Evolutionary conservation across 37 sponge, comb jelly and placozoan species (phyloP).

Genomic region (Agelas oroides): DNA sequence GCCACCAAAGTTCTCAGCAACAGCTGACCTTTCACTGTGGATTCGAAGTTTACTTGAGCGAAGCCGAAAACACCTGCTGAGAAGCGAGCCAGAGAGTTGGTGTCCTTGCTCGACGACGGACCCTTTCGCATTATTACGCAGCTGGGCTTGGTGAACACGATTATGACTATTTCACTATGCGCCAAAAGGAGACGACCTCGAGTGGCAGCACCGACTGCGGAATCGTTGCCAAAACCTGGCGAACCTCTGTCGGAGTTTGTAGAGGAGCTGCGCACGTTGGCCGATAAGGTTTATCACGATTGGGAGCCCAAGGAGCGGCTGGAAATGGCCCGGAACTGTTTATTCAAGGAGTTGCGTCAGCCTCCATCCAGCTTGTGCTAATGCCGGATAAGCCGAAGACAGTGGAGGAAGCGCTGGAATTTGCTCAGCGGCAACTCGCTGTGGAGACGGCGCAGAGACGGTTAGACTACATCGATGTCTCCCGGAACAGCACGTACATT

Average conservation of each 20-base stretch:
- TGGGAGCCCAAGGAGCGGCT: conserved; percentile 5
- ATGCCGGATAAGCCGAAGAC: conserved; percentile 28
- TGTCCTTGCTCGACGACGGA: conserved; percentile 16
- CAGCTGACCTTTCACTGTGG: conserved; percentile 9
- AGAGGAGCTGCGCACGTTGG: conserved; percentile 4
- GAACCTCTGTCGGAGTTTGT: conserved; percentile 5
- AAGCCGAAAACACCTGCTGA: conserved; percentile 2
- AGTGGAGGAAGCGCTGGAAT: conserved; percentile 6
- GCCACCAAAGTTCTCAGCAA: not conserved
- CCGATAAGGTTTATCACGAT: conserved; percentile 15
- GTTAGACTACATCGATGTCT: not conserved
- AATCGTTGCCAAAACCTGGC: not conserved
- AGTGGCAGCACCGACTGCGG: conserved; percentile 17
- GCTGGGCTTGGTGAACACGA: not conserved
- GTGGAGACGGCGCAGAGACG: conserved; percentile 20
- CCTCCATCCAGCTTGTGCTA: conserved; percentile 24
- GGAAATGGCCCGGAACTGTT: conserved; percentile 10
- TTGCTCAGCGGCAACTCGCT: conserved; percentile 1
- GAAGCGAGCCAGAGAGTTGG: conserved; percentile 2
- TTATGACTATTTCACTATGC: conserved; percentile 9
- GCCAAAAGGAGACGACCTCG: conserved; percentile 4
- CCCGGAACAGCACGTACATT: not conserved
- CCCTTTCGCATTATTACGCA: conserved; percentile 15
- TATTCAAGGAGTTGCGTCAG: conserved; percentile 20
- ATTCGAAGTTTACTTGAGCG: conserved; percentile 8